Base-by-base conservation (phyloP, 2,888 invertebrate species). In the Cylindroiulus punctatus region DNA sequence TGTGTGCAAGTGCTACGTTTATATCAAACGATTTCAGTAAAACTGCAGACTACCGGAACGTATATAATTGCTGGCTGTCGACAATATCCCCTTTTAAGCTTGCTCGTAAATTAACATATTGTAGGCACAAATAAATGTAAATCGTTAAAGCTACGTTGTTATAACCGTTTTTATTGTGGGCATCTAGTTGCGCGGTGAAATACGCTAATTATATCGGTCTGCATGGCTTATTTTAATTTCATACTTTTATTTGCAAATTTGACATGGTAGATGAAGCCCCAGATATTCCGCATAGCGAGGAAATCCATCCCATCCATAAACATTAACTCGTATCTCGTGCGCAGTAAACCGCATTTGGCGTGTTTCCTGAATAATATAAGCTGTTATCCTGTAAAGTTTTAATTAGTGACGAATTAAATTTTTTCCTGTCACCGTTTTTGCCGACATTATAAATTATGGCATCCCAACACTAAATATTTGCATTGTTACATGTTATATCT, bases 211-310 rank as follows among this genome's bases (percentile, higher is more conserved):
- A 76, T 76, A 76, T 30, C 30, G 76, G 76, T 76, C 0, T 30
- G 30, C 76, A 76, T 76, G 76, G 14, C 76, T 76, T 76, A 76
- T 30, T 76, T 76, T 76, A 76, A 76, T 76, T 76, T 30, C 76
- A 76, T 76, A 30, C 30, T 76, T 76, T 76, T 76, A 76, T 76
- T 76, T 30, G 76, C 76, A 30, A 76, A 76, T 76, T 76, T 76
- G 30, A 76, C 30, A 76, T 30, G 76, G 30, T 17, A 30, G 14
- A 76, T 76, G 30, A 30, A 76, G 26, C 30, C n/a, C n/a, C 30
- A 30, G 14, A 12, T 76, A 30, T 76, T 76, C 30, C 30, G 30
- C 17, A 0, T 65, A 22, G 8, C 22, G 3, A 22, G 1, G 57
- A 26, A 65, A 65, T 22, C 19, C 30, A 30, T 12, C 12, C 76